phyloP scores from a whole-genome alignment of 2,113 vertebrate genomes.

The Oophaga pumilio region DNA sequence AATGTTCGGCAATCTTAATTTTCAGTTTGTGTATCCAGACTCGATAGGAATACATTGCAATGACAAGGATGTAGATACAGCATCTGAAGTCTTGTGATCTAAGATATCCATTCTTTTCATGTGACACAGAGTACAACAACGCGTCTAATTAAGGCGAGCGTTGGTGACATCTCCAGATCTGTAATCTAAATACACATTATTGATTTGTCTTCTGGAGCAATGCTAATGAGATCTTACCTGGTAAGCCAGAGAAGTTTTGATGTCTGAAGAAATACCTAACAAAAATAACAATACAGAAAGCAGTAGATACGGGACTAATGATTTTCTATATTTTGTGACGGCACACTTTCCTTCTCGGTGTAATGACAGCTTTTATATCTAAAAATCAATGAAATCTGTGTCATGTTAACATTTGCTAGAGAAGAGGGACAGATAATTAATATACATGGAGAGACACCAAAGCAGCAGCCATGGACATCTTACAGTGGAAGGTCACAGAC shows the following conservation, averaged over 20 bases:
- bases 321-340: neutral
- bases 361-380: neutral
- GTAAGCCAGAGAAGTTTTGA: neutral
- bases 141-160: conserved; percentile 36
- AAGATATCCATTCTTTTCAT: neutral
- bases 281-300: neutral
- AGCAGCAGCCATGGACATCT: neutral
- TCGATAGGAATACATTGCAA: neutral
- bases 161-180: conserved; percentile 12
- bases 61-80: neutral
- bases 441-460: neutral
- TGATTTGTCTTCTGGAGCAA: conserved; percentile 15
- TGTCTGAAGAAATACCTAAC: neutral
- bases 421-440: neutral
- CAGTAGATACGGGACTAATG: neutral
- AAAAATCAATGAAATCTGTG: neutral
- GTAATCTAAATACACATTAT: conserved; percentile 40
- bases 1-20: conserved; percentile 3
- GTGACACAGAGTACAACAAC: conserved; percentile 26
- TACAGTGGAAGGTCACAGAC: neutral
- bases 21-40: neutral
- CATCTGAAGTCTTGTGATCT: conserved; percentile 4
- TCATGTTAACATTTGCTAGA: neutral
- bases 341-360: neutral
- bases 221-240: conserved; percentile 13